Base-by-base conservation (phyloP, 1,140 invertebrate species). In the Zaprionus nigranus region DNA sequence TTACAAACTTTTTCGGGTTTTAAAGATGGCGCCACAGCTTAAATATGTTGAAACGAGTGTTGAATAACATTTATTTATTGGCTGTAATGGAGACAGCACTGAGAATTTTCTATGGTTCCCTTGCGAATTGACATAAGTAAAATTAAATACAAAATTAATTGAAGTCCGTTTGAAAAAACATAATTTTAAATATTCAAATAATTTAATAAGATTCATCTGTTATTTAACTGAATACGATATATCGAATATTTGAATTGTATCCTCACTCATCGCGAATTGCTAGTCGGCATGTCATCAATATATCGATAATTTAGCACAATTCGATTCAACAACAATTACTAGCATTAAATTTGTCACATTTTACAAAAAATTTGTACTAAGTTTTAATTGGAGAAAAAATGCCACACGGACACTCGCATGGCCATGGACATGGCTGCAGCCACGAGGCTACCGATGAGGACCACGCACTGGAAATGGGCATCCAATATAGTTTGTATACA, bases 401-500 rank as follows among this genome's bases (percentile, higher is more conserved):
- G 91, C 84, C 91, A n/a, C 91, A 91, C 65, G 91, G 90, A 58
- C 91, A 92, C 73, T 92, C 91, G 1, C 91, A 92, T 43, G 65
- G 64, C 17, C 86, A 92, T 58, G 91, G 90, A 1, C 73, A 77
- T 6, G 77, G 78, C 26, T 92, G 91, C 58, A 60, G 88, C 5
- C 81, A 92, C 26, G 91, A 92, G 49, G 91, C 91, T 6, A 86
- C 83, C 9, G 91, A 92, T 57, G 62, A 83, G 5, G 94, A 95
- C 86, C 94, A 95, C 78, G 94, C 95, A 6, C 94, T 95, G 34
- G 97, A 98, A 94, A 94, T 96, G 88, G 97, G 97, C 30, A 92
- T 98, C 53, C 94, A 97, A 75, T 99, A 98, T 82, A 98, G 96
- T 94, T 94, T 99, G 54, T 98, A 96, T 92, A 93, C 95, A 78